Conservation (phyloP, 92 coral and sea anemone species). For the Virgularia gustaviana region DNA sequence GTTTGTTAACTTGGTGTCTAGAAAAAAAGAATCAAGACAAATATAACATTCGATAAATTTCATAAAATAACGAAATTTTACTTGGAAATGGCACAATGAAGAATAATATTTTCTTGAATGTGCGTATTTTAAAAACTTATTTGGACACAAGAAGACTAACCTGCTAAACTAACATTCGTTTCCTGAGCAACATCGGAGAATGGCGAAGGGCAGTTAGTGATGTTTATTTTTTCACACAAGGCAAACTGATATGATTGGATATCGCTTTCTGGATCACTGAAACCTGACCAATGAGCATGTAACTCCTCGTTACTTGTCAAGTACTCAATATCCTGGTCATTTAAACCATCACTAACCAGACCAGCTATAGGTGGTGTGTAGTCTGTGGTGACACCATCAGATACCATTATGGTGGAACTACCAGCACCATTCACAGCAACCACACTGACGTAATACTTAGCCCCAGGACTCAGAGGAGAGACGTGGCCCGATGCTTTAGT, state of each 20-base stretch:
- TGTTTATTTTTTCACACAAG: conserved; percentile 51
- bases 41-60: no score
- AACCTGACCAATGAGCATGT: conserved; percentile 58
- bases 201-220: conserved; percentile 42
- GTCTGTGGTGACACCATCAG: conserved; percentile 85
- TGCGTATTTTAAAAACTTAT: conserved; percentile 10
- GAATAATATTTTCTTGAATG: no score
- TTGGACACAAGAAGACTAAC: conserved; percentile 42
- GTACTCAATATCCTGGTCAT: conserved; percentile 43
- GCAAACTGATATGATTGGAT: conserved; percentile 66
- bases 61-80: no score
- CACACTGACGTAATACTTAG: conserved; percentile 65
- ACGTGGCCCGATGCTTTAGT: conserved; percentile 52
- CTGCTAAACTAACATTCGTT: conserved; percentile 52
- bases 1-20: conserved; percentile 58
- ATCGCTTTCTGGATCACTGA: conserved; percentile 62
- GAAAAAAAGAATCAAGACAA: neutral
- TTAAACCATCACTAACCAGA: conserved; percentile 61
- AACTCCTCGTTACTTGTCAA: conserved; percentile 51
- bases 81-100: no score
- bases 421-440: conserved; percentile 94
- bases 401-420: conserved; percentile 47
- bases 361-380: conserved; percentile 76
- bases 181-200: conserved; percentile 54
- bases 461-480: conserved; percentile 59